These are phyloP conservation scores for Idris sp. DNA, from an alignment of 1,140 invertebrate genomes.

Conservation along the genomic window DNA sequence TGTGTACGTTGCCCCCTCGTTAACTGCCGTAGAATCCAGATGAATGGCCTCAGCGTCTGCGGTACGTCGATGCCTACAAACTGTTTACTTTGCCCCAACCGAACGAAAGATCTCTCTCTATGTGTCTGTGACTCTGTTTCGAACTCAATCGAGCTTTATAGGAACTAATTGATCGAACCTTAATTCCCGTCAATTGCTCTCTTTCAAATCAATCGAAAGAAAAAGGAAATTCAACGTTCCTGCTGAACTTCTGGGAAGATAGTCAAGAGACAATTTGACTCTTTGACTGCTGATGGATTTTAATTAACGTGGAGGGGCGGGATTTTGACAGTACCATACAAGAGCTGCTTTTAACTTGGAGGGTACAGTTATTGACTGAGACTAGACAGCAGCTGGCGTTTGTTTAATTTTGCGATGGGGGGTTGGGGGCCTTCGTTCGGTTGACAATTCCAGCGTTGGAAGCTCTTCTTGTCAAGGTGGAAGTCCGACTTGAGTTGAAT, in stretches of 20 bases:
- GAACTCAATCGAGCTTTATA: conserved; percentile 2
- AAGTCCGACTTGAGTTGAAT: conserved; percentile 24
- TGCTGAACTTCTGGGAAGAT: conserved; percentile 14
- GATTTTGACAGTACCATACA: too few relatives aligned
- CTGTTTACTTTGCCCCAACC: not conserved
- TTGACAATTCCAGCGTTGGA: conserved; percentile 10
- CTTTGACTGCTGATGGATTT: too few relatives aligned
- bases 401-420: not conserved
- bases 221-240: not conserved
- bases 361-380: conserved; percentile 3
- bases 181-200: conserved; percentile 27
- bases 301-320: too few relatives aligned
- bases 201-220: conserved; percentile 11
- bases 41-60: conserved; percentile 1
- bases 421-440: not conserved
- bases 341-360: too few relatives aligned
- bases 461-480: conserved; percentile 37
- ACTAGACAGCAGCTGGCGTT: conserved; percentile 3
- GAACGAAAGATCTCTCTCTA: conserved; percentile 10
- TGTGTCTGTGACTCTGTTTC: too few relatives aligned
- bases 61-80: conserved; percentile 2
- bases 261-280: too few relatives aligned
- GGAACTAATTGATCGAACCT: conserved; percentile 40
- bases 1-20: not conserved
- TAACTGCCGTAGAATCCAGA: not conserved